Conservation (phyloP, 2,113 vertebrate genomes). For the Myiagra hebetior region DNA sequence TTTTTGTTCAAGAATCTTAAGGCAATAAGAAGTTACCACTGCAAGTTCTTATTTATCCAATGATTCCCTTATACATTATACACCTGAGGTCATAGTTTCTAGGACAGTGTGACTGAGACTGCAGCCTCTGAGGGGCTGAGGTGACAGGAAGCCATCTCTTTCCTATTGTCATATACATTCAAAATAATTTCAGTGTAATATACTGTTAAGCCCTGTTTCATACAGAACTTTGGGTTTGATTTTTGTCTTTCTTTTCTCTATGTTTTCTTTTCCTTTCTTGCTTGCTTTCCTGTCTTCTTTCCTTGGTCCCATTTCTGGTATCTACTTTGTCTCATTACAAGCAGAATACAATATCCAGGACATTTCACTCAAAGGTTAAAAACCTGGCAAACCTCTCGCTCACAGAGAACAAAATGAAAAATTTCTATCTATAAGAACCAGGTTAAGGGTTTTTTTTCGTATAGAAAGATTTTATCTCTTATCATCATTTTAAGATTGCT, state of each 20-base stretch:
- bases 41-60: background rate
- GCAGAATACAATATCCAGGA: background rate
- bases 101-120: background rate
- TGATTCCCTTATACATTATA: fast-evolving
- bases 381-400: background rate
- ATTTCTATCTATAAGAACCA: background rate
- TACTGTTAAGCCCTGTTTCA: background rate
- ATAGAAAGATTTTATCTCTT: background rate
- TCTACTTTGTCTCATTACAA: background rate
- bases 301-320: background rate
- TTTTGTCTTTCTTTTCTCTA: background rate
- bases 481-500: background rate
- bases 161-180: background rate
- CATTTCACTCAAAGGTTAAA: background rate
- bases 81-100: background rate
- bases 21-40: background rate
- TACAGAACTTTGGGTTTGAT: background rate
- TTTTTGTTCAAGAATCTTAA: background rate
- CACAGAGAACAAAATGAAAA: background rate
- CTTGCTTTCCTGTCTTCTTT: background rate
- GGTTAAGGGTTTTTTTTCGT: background rate
- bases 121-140: background rate
- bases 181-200: background rate
- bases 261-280: background rate
- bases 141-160: background rate